These are phyloP conservation scores for Mustela erminea DNA, from an alignment of 2,797 vertebrate species.

Conservation along the genomic window DNA sequence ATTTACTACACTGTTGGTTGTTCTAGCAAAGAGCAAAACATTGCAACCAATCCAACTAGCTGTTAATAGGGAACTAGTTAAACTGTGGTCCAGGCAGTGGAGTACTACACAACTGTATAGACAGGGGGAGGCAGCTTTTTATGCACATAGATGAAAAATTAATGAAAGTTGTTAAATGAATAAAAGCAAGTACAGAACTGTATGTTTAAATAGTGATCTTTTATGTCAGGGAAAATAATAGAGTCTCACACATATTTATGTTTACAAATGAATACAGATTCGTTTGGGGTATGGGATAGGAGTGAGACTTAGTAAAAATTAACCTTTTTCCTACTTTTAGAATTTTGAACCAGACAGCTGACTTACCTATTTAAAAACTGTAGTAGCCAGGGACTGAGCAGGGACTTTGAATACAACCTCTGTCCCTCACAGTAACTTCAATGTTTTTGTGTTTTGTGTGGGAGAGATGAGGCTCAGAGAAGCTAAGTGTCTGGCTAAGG, in stretches of 20 bases:
- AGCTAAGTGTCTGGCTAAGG: neutral
- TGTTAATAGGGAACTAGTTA: neutral
- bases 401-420: neutral
- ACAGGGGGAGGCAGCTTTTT: neutral
- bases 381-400: neutral
- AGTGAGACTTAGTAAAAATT: neutral
- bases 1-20: neutral
- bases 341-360: slow-evolving; percentile 1
- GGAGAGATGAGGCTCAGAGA: neutral
- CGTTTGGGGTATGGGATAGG: neutral
- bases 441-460: neutral
- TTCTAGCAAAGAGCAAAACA: slow-evolving; percentile 50
- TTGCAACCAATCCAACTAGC: slow-evolving; percentile 13
- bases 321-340: neutral
- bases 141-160: neutral
- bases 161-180: neutral
- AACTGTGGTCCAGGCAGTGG: neutral
- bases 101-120: neutral
- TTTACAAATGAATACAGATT: slow-evolving; percentile 48
- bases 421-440: neutral
- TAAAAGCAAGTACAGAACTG: neutral
- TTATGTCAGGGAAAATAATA: neutral
- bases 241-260: neutral
- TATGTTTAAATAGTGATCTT: neutral
- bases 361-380: neutral